phyloP scores from a whole-genome alignment of 1,140 invertebrate species.

The Microplitis mediator region DNA sequence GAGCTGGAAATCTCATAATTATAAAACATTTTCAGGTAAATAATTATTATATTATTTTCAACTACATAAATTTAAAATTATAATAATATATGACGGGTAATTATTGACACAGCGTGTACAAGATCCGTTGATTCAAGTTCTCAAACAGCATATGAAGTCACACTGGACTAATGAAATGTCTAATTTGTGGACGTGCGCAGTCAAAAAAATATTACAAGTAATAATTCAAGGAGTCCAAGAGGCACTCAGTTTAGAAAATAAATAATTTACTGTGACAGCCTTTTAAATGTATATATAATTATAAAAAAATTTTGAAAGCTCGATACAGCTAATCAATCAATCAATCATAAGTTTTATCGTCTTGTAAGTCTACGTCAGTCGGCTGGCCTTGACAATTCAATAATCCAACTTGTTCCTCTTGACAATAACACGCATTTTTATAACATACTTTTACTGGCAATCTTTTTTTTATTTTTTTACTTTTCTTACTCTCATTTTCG shows the following conservation, averaged over 20 bases:
- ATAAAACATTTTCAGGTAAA: background rate
- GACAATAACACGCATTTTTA: too few relatives aligned
- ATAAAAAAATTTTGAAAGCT: too few relatives aligned
- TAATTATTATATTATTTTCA: background rate
- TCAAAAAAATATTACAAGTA: background rate
- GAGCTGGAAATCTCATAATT: too few relatives aligned
- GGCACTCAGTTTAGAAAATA: too few relatives aligned
- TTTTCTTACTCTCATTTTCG: too few relatives aligned
- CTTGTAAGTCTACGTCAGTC: background rate
- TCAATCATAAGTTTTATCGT: background rate
- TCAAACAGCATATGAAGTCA: background rate
- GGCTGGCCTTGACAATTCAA: too few relatives aligned
- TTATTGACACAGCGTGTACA: background rate
- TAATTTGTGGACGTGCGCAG: background rate
- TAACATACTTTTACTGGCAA: too few relatives aligned
- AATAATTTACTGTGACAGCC: background rate
- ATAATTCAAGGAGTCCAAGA: background rate
- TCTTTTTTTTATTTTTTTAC: too few relatives aligned
- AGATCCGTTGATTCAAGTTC: background rate
- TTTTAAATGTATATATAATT: too few relatives aligned
- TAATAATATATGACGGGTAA: too few relatives aligned
- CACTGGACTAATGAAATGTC: background rate
- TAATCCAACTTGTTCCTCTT: too few relatives aligned
- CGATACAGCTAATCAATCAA: background rate
- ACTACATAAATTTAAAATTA: too few relatives aligned